Evolutionary conservation across 2,113 vertebrate species (phyloP).

Genomic region (Eupsittula cactorum): DNA sequence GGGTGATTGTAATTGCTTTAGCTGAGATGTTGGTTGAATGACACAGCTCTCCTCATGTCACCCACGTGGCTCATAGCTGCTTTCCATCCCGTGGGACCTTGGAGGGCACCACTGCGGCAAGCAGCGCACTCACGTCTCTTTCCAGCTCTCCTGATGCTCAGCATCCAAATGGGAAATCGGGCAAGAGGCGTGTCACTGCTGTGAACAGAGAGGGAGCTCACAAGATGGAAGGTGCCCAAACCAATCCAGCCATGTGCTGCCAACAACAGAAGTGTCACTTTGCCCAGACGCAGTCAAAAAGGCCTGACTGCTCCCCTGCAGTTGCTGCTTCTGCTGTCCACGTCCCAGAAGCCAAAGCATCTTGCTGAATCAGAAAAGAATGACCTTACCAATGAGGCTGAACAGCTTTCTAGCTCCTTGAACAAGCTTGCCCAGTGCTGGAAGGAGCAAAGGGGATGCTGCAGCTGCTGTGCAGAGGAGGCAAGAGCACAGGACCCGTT

Average conservation of each 20-base stretch:
- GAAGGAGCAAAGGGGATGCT: neutral
- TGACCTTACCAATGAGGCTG: neutral
- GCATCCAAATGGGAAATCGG: accelerated
- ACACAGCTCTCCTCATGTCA: accelerated
- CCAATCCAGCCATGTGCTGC: neutral
- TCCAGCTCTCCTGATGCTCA: neutral
- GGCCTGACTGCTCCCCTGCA: neutral
- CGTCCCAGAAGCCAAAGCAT: neutral
- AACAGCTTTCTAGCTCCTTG: neutral
- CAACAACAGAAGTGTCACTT: neutral
- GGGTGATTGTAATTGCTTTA: neutral
- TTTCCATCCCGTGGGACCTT: accelerated
- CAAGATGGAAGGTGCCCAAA: neutral
- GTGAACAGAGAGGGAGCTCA: neutral
- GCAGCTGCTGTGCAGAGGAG: neutral
- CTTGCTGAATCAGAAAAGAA: neutral
- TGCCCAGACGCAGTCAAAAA: accelerated
- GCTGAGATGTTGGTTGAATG: neutral
- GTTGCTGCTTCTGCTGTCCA: neutral
- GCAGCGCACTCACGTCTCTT: accelerated
- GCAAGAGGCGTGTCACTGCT: neutral
- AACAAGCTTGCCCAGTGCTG: accelerated
- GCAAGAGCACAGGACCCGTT: neutral
- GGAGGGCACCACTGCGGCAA: neutral
- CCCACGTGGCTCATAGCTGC: neutral